Conservation (phyloP, 2,113 vertebrate species). For the Cochlearius cochlearius region DNA sequence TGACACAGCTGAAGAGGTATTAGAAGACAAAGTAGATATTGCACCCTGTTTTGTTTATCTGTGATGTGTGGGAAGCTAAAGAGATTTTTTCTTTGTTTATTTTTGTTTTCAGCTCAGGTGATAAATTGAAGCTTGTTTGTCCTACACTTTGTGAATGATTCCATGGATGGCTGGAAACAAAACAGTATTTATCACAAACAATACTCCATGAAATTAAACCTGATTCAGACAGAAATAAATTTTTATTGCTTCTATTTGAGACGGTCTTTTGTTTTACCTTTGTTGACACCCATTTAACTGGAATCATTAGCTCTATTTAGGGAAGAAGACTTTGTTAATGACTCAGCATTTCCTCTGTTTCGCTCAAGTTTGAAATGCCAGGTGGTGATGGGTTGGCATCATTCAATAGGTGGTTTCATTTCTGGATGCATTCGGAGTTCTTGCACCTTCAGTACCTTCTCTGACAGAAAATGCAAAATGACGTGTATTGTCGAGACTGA, state of each 20-base stretch:
- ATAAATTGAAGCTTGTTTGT: background rate
- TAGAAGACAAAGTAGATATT: background rate
- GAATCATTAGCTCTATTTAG: background rate
- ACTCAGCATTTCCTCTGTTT: background rate
- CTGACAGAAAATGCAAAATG: background rate
- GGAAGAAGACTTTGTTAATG: background rate
- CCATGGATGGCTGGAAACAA: background rate
- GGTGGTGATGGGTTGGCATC: background rate
- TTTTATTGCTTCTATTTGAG: background rate
- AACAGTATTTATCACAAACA: background rate
- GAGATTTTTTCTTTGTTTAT: background rate
- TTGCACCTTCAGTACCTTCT: background rate
- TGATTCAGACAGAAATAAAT: background rate
- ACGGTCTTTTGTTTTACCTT: background rate
- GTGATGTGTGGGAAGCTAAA: background rate
- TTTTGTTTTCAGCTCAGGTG: background rate
- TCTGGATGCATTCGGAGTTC: background rate
- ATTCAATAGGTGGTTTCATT: background rate
- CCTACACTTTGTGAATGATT: background rate
- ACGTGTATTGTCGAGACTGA: background rate
- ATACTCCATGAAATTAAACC: background rate
- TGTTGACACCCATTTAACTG: background rate
- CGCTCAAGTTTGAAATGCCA: background rate
- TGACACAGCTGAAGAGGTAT: background rate
- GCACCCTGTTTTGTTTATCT: background rate